These are phyloP conservation scores for Phylloscopus trochilus DNA, from an alignment of 2,113 vertebrate genomes.

Conservation along the genomic window DNA sequence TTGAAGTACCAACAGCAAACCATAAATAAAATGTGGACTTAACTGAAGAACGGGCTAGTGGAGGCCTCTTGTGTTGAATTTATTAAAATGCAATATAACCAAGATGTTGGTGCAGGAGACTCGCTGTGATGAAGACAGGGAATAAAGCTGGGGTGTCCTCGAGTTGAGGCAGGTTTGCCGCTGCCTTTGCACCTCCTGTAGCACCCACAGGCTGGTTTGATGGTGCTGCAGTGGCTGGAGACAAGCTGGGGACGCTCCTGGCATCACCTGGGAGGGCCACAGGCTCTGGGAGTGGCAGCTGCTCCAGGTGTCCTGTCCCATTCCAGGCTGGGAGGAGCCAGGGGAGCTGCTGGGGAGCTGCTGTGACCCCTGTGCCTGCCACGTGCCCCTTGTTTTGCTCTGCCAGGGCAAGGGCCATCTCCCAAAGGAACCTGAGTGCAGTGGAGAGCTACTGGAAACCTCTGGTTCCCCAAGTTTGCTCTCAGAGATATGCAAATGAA, in stretches of 20 bases:
- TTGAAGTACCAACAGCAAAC: slow-evolving; percentile 55
- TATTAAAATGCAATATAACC: neutral
- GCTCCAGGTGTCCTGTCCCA: neutral
- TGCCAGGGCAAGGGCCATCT: neutral
- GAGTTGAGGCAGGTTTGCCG: neutral
- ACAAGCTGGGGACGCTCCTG: neutral
- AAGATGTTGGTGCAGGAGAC: neutral
- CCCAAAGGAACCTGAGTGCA: neutral
- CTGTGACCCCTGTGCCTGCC: neutral
- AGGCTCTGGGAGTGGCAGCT: neutral
- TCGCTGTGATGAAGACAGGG: neutral
- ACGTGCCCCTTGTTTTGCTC: neutral
- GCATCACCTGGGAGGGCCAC: neutral
- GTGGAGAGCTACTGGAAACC: neutral
- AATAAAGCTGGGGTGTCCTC: neutral
- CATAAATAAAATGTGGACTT: slow-evolving; percentile 63
- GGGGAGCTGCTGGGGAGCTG: neutral
- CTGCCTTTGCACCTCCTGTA: neutral
- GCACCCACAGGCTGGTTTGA: fast-evolving
- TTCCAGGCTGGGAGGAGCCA: fast-evolving
- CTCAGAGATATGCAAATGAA: neutral
- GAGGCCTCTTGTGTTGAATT: slow-evolving; percentile 55
- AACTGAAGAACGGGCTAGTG: slow-evolving; percentile 39
- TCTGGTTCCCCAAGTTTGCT: neutral
- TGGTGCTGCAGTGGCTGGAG: neutral